These are phyloP conservation scores for Spinibarbus caldwelli DNA, from an alignment of 2,797 vertebrate genomes.

Conservation along the genomic window DNA sequence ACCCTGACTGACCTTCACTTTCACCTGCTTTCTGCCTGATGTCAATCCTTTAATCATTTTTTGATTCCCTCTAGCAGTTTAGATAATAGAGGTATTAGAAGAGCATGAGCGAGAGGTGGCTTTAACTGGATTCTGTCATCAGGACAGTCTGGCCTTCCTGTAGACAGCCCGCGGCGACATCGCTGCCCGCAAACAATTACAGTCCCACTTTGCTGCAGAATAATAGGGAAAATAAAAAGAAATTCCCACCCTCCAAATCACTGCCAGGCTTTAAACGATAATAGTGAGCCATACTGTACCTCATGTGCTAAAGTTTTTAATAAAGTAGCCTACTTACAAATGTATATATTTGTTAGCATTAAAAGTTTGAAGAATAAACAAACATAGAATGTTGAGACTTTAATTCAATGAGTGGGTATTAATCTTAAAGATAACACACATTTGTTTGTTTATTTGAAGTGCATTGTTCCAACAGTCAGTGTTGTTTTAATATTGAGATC, in stretches of 20 bases:
- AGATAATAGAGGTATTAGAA: slow-evolving; percentile 18
- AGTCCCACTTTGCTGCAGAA: slow-evolving; percentile 35
- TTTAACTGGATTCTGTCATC: slow-evolving; percentile 36
- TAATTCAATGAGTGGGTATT: too few relatives aligned
- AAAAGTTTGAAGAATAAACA: neutral
- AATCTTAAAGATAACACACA: too few relatives aligned
- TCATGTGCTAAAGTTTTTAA: neutral
- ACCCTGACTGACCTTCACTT: slow-evolving; percentile 1
- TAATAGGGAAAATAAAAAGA: slow-evolving; percentile 23
- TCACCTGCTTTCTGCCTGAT: slow-evolving; percentile 9
- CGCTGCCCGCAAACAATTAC: slow-evolving; percentile 45
- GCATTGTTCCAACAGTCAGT: too few relatives aligned
- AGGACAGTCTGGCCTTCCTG: slow-evolving; percentile 11
- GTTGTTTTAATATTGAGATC: too few relatives aligned
- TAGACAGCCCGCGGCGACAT: slow-evolving; percentile 28
- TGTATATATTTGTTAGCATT: neutral
- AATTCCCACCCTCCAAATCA: slow-evolving; percentile 37
- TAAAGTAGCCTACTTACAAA: neutral
- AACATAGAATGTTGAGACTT: too few relatives aligned
- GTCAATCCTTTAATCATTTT: slow-evolving; percentile 42
- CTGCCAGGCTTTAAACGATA: neutral
- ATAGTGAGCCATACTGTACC: neutral
- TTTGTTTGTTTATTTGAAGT: too few relatives aligned
- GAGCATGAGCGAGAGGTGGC: neutral
- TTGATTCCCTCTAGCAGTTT: slow-evolving; percentile 25